Percentiles rank a stretch among this genome's conserved stretches.
Conservation (phyloP, 2,888 invertebrate genomes). For the Hesperia comma region DNA sequence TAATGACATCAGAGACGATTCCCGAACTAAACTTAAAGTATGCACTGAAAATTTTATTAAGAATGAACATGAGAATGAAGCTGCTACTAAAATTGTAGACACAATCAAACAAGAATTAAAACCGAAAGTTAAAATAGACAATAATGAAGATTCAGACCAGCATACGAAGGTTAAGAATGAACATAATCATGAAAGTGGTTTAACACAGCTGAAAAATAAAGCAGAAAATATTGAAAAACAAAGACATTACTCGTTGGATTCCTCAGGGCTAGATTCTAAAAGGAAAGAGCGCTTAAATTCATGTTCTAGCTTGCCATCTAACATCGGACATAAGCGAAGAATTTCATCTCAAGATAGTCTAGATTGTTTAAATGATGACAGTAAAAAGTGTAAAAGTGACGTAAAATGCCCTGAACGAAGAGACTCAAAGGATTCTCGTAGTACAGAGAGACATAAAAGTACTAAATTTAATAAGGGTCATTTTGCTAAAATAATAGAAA, state of each 20-base stretch:
- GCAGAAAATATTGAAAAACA: constrained; percentile 70
- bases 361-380: constrained; percentile 83
- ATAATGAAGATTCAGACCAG: constrained; percentile 63
- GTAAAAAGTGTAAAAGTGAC: constrained; percentile 85
- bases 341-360: constrained; percentile 90
- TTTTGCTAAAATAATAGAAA: constrained; percentile 83
- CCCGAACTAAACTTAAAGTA: constrained; percentile 63
- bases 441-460: constrained; percentile 71
- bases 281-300: constrained; percentile 85
- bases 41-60: constrained; percentile 76
- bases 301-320: constrained; percentile 85
- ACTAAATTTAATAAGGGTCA: constrained; percentile 85
- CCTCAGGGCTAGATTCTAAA: constrained; percentile 74
- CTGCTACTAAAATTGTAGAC: constrained; percentile 48
- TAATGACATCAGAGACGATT: constrained; percentile 69
- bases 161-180: constrained; percentile 56
- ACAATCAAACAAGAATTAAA: constrained; percentile 51
- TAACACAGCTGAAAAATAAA: constrained; percentile 55
- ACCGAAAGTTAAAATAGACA: constrained; percentile 66
- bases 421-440: constrained; percentile 87
- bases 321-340: constrained; percentile 88
- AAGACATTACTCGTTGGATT: constrained; percentile 79
- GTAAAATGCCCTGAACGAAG: constrained; percentile 84
- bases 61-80: constrained; percentile 79
- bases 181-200: constrained; percentile 49